phyloP scores from a whole-genome alignment of 2,113 vertebrate species.

The Muscicapa adusta region DNA sequence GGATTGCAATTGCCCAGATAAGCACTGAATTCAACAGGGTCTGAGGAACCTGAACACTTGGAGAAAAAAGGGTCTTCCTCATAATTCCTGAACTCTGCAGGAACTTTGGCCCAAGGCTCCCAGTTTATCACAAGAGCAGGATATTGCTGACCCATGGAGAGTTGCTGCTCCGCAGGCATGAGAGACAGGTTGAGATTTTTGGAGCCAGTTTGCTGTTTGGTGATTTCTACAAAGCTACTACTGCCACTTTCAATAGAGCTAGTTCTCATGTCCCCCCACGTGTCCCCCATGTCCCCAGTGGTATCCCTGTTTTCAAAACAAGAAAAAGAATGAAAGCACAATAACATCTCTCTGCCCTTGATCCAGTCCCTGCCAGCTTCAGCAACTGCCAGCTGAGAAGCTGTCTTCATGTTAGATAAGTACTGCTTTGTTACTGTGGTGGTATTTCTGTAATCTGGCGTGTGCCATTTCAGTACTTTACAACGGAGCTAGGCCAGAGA shows the following conservation, averaged over 20 bases:
- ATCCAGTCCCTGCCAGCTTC: neutral
- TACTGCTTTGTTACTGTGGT: neutral
- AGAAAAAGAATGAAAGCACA: neutral
- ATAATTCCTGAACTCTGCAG: neutral
- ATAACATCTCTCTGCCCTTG: neutral
- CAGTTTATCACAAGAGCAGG: neutral
- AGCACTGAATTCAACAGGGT: neutral
- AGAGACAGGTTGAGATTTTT: neutral
- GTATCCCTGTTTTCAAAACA: neutral
- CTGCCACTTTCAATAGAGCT: neutral
- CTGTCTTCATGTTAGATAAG: neutral
- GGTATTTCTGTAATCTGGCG: neutral
- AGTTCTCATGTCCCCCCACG: neutral
- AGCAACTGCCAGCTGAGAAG: slow-evolving; percentile 2
- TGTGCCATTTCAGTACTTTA: neutral
- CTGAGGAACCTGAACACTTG: neutral
- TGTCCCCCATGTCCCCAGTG: neutral
- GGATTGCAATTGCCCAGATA: neutral
- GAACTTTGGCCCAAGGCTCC: neutral
- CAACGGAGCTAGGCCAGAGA: neutral
- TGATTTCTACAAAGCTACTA: neutral
- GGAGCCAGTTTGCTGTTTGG: neutral
- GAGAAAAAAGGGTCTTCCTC: neutral
- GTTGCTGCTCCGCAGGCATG: neutral
- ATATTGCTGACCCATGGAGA: neutral